Evolutionary conservation across 2,113 vertebrate species (phyloP), one percentile per base, ranked within the genome.

Genomic region (Lophura nycthemera): DNA sequence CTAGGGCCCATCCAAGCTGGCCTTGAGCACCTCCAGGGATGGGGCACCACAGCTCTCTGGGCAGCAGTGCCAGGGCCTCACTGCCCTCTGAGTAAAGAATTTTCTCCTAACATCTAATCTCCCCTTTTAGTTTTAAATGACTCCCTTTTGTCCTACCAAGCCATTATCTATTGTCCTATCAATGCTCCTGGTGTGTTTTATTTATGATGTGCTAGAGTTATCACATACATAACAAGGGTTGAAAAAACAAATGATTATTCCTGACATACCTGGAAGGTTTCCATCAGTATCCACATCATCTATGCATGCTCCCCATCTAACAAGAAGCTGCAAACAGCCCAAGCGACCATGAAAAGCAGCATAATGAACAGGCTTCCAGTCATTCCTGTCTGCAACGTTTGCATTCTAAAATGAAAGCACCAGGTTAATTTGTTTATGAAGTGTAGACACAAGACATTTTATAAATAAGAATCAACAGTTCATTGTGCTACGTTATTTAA

Each of bases 281-380:
- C 98, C 98, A 48, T 97, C 97, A 48, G 86, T 92, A 92, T 98
- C 98, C 71, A 96, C 97, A 18, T 98, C 98, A 89, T 98, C 97
- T 38, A 97, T 38, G 43, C 89, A 74, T 0, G 97, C 98, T 87
- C 98, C 98, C 98, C 98, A 98, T 59, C 97, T 95, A 65, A 98
- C 77, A 12, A 98, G 98, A 66, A 98, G 97, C 77, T 98, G 98
- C 78, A 98, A 93, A 88, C 98, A 98, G 13, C 98, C 98, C 71
- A 98, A 96, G 36, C 98, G 96, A 52, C 98, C 98, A 5, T 98
- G 98, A 86, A 98, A 98, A 50, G 98, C 97, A 83, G 98, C 98
- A 24, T 98, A 98, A 92, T 98, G 98, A 54, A 98, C 90, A 57
- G 98, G 97, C 48, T 91, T 98, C 98, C 98, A 98, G 42, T 96